phyloP scores from a whole-genome alignment of 2,797 vertebrate genomes.

The Macropus fuliginosus region DNA sequence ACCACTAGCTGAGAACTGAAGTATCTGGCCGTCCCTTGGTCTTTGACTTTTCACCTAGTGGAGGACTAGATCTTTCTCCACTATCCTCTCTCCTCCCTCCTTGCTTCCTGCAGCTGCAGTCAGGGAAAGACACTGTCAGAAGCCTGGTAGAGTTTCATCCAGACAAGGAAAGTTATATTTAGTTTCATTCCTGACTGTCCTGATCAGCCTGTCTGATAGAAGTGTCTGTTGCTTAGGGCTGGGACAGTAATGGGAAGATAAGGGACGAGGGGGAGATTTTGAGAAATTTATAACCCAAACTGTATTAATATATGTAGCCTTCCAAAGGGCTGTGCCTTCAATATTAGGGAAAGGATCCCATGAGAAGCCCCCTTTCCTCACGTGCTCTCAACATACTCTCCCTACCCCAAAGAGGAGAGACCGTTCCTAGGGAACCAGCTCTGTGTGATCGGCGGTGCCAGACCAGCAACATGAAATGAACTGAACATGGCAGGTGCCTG shows the following conservation, averaged over 20 bases:
- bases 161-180: constrained; percentile 41
- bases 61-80: background rate
- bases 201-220: constrained; percentile 52
- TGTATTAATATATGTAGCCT: constrained; percentile 8
- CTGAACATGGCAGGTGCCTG: background rate
- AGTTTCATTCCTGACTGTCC: constrained; percentile 64
- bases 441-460: background rate
- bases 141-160: constrained; percentile 23
- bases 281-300: constrained; percentile 32
- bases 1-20: constrained; percentile 19
- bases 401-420: background rate
- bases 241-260: constrained; percentile 7
- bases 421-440: constrained; percentile 11
- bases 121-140: background rate
- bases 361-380: constrained; percentile 42
- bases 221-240: constrained; percentile 56
- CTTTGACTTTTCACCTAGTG: background rate
- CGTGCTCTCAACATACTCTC: constrained; percentile 25
- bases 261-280: constrained; percentile 41
- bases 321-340: constrained; percentile 22
- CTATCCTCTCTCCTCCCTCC: background rate
- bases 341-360: constrained; percentile 20
- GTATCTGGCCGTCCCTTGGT: background rate
- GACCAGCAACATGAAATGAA: constrained; percentile 26
- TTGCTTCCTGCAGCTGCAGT: constrained; percentile 10